Evolutionary conservation across 2,113 vertebrate species (phyloP), one percentile per base, ranked within the genome.

Genomic region (Spheniscus mendiculus): DNA sequence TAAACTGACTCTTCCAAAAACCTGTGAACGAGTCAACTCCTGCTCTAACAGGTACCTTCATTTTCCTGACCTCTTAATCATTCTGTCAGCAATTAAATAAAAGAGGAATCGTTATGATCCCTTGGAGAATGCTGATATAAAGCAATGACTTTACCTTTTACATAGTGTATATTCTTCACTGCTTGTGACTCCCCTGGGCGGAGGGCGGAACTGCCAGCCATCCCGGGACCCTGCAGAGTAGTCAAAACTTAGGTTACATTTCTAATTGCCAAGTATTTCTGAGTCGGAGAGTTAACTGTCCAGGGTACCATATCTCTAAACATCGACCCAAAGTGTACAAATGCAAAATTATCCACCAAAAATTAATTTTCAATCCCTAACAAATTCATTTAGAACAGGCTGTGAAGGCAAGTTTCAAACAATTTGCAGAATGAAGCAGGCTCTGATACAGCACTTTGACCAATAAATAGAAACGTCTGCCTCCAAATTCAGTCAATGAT

Each of bases 91-190:
- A 89, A 73, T 15, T 47, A 82, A 94, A 83, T 38, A 70, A 30
- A 56, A 90, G 95, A 85, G 65, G 70, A 95, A 90, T 49, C 10
- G 0, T 74, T 61, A 9, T 17, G 71, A 74, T 66, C 11, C 74
- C 66, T 66, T 62, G 52, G 85, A 80, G 85, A 91, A 91, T n/a
- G 69, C 1, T 2, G 82, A 30, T 59, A 87, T 7, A 53, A 84
- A 94, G 90, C 52, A 47, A 59, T 52, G 44, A 89, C 66, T 70
- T 98, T 99, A 99, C 99, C 99, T 99, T 99, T 99, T 99, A 98
- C 99, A 99, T 89, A 99, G 98, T 1, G 99, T 99, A 96, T 99
- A 99, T 70, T 99, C 99, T 97, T 99, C 99, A 70, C 99, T 99
- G 98, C 99, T 99, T 70, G 99, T 99, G 97, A 99, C 99, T 85